A percentile compares a stretch with the other conserved stretches of the same genome.
These are phyloP conservation scores for Bambusicola thoracicus DNA, from an alignment of 2,113 vertebrate species.

Conservation along the genomic window DNA sequence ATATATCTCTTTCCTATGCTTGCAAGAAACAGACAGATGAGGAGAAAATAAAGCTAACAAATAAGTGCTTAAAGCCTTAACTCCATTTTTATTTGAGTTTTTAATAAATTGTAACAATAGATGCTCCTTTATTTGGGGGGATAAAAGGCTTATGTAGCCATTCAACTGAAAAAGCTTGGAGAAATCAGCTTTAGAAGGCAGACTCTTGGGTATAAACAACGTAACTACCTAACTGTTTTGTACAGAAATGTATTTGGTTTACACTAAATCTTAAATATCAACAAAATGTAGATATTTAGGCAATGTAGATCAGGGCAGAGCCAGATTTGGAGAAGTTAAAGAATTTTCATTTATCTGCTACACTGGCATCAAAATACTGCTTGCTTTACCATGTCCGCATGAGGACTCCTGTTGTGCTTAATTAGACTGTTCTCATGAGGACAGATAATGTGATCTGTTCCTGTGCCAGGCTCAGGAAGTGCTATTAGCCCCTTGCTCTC, in stretches of 20 bases:
- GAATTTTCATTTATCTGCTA: slow-evolving; percentile 1
- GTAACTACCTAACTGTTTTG: background rate
- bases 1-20: background rate
- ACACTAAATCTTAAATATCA: background rate
- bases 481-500: slow-evolving; percentile 31
- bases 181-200: background rate
- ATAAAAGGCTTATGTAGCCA: background rate
- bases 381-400: slow-evolving; percentile 42
- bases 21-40: background rate
- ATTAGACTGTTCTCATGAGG: slow-evolving; percentile 61
- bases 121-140: background rate
- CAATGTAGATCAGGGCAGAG: background rate
- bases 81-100: background rate
- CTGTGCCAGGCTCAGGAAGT: slow-evolving; percentile 35
- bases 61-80: background rate
- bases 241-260: background rate
- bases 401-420: slow-evolving; percentile 57
- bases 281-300: background rate
- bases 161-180: background rate
- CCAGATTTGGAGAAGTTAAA: background rate
- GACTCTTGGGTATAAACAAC: slow-evolving; percentile 5
- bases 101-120: background rate
- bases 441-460: slow-evolving; percentile 58
- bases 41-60: slow-evolving; percentile 2
- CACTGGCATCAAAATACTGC: slow-evolving; percentile 14